Evolutionary conservation across 2,113 vertebrate species (phyloP), one percentile per base, ranked within the genome.

Genomic region (Spea bombifrons): DNA sequence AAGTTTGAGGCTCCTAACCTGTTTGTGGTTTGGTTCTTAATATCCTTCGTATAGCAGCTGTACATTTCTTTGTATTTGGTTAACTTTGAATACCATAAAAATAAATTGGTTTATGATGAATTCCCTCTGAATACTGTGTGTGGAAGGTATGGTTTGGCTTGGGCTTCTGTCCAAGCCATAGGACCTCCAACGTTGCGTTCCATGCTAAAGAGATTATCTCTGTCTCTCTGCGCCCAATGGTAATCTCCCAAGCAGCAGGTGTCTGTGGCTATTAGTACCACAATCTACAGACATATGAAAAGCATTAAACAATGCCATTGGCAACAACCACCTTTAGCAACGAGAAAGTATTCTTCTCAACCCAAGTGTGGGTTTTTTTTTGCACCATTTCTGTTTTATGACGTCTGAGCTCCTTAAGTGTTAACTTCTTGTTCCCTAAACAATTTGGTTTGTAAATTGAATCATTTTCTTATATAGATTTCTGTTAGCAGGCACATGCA

Each of bases 361-460:
- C 3, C 65, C 45, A 69, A 48, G 45, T n/a, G n/a, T 30, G 1
- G 1, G 30, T 30, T 30, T 30, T 30, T 69, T 44, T 45, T 69
- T 49, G 4, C 66, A 49, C 45, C 46, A 13, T 69, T 4, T 69
- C 9, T 16, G 45, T 45, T 69, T n/a, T 45, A 49, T 69, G 66
- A 45, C 9, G 30, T 69, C 66, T 66, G 69, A 71, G 65, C 61
- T 59, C 43, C 68, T 61, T 66, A 73, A 79, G 69, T 53, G 69
- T 79, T 79, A 79, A 79, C 69, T 72, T 61, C 70, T 63, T 55
- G 59, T 50, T 79, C 76, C 71, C 76, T 66, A 73, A 79, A 71
- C 70, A 79, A 79, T 79, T 79, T 79, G 76, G 76, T 79, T 79
- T 79, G 69, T 79, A 79, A 79, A 79, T 53, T 47, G 76, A 73